Percentiles rank a stretch among this genome's conserved stretches.
Conservation (phyloP, 2,113 vertebrate species). For the Entomyzon cyanotis region DNA sequence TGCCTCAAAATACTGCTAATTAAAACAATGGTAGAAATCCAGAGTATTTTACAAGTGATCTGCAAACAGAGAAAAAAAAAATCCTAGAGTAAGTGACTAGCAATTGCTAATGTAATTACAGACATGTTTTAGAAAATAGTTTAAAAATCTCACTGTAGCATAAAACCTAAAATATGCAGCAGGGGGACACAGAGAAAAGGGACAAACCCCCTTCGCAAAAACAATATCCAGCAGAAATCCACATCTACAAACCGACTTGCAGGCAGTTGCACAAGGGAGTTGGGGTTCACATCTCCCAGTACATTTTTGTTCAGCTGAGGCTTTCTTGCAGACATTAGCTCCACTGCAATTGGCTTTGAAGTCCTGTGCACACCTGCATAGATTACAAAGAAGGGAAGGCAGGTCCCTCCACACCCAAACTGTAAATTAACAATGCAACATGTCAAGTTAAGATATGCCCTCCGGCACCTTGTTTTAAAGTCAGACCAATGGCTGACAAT, state of each 20-base stretch:
- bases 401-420: constrained; percentile 73
- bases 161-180: not conserved
- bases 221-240: not conserved
- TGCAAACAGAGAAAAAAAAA: not conserved
- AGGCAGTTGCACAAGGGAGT: not conserved
- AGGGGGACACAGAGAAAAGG: not conserved
- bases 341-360: constrained; percentile 69
- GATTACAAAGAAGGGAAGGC: constrained; percentile 68
- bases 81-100: not conserved
- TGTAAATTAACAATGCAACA: constrained; percentile 71
- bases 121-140: not conserved
- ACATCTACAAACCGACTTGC: not conserved
- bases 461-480: constrained; percentile 72
- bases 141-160: not conserved
- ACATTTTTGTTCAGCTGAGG: not conserved
- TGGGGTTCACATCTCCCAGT: not conserved
- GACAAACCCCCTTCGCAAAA: not conserved
- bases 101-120: not conserved
- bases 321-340: constrained; percentile 39
- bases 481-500: constrained; percentile 61
- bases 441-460: constrained; percentile 75
- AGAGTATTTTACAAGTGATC: not conserved
- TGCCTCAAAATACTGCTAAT: not conserved
- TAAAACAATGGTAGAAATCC: not conserved
- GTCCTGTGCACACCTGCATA: constrained; percentile 74